Conservation (phyloP, 2,113 vertebrate species). For the Rhegmatorhina hoffmannsi region DNA sequence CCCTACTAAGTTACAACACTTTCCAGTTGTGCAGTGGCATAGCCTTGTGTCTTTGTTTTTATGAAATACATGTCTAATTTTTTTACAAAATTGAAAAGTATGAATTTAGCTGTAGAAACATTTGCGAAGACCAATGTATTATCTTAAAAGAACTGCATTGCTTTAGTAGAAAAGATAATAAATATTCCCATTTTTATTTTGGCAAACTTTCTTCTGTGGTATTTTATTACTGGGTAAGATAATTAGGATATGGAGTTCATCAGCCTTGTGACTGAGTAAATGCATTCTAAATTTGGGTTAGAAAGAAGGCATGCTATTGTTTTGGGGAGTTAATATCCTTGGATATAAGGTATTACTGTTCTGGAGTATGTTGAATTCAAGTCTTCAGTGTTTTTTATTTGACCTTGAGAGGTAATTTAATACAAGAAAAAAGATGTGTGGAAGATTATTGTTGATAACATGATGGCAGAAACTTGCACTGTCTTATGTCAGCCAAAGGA, state of each 20-base stretch:
- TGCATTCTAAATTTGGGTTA: not conserved
- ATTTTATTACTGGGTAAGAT: slow-evolving; percentile 31
- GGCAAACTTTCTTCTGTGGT: slow-evolving; percentile 66
- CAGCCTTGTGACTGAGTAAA: not conserved
- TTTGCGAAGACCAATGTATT: slow-evolving; percentile 62
- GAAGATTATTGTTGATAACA: not conserved
- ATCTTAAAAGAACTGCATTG: slow-evolving; percentile 59
- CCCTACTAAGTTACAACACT: slow-evolving; percentile 39
- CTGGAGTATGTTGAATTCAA: not conserved
- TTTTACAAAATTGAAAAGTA: slow-evolving; percentile 52
- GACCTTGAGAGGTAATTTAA: not conserved
- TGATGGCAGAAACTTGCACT: not conserved
- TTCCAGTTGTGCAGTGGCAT: slow-evolving; percentile 53
- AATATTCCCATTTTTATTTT: slow-evolving; percentile 77
- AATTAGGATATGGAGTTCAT: not conserved
- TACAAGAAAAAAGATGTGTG: not conserved
- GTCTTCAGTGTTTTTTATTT: not conserved
- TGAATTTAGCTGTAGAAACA: slow-evolving; percentile 54
- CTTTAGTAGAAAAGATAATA: slow-evolving; percentile 73
- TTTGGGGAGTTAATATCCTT: not conserved
- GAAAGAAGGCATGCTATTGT: not conserved
- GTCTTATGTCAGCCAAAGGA: not conserved
- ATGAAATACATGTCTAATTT: slow-evolving; percentile 68
- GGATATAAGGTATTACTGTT: not conserved
- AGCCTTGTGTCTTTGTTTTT: slow-evolving; percentile 48